Percentiles rank a stretch among this genome's conserved stretches.
These are phyloP conservation scores for Emmelina monodactyla DNA, from an alignment of 2,888 invertebrate genomes.

Conservation along the genomic window DNA sequence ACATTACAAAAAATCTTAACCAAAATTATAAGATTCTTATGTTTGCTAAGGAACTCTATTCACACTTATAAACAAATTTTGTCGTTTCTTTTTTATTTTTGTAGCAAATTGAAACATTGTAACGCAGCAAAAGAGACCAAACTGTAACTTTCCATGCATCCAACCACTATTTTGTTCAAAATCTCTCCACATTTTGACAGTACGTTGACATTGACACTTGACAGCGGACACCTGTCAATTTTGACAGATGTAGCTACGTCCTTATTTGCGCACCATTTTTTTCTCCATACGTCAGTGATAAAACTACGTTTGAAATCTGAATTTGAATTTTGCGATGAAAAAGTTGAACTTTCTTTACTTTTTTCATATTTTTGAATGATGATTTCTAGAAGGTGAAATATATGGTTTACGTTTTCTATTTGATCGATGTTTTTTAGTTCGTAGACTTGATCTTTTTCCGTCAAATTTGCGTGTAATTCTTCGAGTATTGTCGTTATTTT, in stretches of 20 bases:
- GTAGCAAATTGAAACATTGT: conserved; percentile 47
- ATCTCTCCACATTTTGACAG: conserved; percentile 29
- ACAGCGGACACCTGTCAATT: conserved; percentile 20
- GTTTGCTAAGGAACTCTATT: no score
- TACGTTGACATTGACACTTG: conserved; percentile 25
- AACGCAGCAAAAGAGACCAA: conserved; percentile 40
- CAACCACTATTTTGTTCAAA: conserved; percentile 39
- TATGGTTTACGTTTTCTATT: conserved; percentile 35
- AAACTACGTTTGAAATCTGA: conserved; percentile 29
- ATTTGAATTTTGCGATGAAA: conserved; percentile 24
- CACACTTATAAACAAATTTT: no score
- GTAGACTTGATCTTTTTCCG: conserved; percentile 18
- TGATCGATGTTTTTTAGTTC: conserved; percentile 27
- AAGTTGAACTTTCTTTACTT: conserved; percentile 18
- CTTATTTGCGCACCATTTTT: conserved; percentile 37
- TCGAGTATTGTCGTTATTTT: conserved; percentile 32
- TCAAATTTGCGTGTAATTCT: conserved; percentile 20
- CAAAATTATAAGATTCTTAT: no score
- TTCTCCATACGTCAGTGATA: conserved; percentile 42
- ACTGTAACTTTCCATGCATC: conserved; percentile 38
- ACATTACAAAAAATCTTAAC: no score
- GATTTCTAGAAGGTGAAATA: conserved; percentile 37
- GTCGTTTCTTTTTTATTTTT: no score
- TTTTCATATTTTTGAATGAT: conserved; percentile 28
- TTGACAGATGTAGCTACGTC: conserved; percentile 17